Percentiles rank a stretch among this genome's conserved stretches.
Evolutionary conservation across 2,888 invertebrate species (phyloP).

Genomic region (Sthenelais limicola): DNA sequence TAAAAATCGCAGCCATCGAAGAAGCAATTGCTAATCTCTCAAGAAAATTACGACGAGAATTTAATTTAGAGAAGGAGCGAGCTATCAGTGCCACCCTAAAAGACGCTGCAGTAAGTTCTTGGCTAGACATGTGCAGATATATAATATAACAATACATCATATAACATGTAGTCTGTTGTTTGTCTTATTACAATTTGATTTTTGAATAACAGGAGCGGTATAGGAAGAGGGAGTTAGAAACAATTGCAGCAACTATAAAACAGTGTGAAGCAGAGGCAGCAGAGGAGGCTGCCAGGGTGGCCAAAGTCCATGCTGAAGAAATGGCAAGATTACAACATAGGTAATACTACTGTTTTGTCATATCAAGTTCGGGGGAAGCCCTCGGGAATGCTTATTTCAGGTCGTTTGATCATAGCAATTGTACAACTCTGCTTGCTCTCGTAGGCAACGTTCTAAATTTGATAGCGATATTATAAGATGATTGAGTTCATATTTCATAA

Average conservation of each 20-base stretch:
- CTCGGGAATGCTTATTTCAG: too few species aligned
- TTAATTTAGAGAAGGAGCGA: constrained; percentile 60
- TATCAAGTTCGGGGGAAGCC: too few species aligned
- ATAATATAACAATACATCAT: background rate
- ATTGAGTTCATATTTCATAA: too few species aligned
- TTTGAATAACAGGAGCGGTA: constrained; percentile 58
- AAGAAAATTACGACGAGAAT: constrained; percentile 58
- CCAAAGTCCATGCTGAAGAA: constrained; percentile 59
- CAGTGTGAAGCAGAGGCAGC: constrained; percentile 62
- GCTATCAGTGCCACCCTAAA: constrained; percentile 62
- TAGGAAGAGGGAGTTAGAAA: constrained; percentile 58
- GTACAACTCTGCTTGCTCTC: too few species aligned
- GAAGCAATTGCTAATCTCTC: constrained; percentile 59
- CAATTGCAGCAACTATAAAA: constrained; percentile 57
- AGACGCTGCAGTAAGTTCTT: constrained; percentile 51
- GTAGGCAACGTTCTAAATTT: too few species aligned
- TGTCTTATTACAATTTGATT: background rate
- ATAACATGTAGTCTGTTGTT: background rate
- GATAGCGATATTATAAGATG: too few species aligned
- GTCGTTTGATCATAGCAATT: too few species aligned
- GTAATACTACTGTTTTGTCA: background rate
- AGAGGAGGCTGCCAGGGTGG: constrained; percentile 59
- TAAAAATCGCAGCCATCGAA: constrained; percentile 60
- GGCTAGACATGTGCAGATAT: background rate
- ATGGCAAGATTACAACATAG: constrained; percentile 48